Base-by-base conservation (phyloP, 2,797 vertebrate species). In the Syngnathus acus region DNA sequence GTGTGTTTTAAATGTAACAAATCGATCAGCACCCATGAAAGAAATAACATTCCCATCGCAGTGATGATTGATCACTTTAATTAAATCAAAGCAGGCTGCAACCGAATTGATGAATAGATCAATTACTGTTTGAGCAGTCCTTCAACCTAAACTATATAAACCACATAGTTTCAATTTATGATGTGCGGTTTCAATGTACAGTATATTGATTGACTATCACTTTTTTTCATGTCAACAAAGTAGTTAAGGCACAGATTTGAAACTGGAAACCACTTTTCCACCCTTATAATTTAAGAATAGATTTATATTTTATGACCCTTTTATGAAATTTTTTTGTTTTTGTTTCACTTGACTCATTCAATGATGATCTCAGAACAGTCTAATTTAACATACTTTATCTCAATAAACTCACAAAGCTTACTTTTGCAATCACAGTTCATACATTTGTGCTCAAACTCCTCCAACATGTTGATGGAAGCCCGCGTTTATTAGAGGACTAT, bases 401-500 rank as follows among this genome's bases (percentile, higher is more conserved):
- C 40, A 62, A 62, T 26, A 62, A 37, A 21, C 8, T 64, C 62
- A 51, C 45, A 48, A 51, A 64, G 47, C 48, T 48, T 50, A n/a
- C 48, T 51, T 32, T 50, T 39, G 51, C 32, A 38, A 50, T 37
- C 16, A 19, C n/a, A 10, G 47, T 64, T 64, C 38, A 51, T 39
- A 51, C 16, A 38, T 51, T 32, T 21, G 9, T 39, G 48, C 23
- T 47, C 32, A 32, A 39, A 37, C 62, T 51, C 47, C 47, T 64
- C 11, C 26, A 39, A 37, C 26, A 14, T 32, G 45, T 8, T 38
- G 62, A 64, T 78, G 66, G 76, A 88, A 79, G 37, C 17, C 68
- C 78, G 65, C 62, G 59, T 85, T 81, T 74, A 84, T 75, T 78
- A 78, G 66, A 23, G 62, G 72, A 78, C 64, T 37, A 66, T 73